Base-by-base conservation (phyloP, 2,797 vertebrate species). In the Meda fulgida region DNA sequence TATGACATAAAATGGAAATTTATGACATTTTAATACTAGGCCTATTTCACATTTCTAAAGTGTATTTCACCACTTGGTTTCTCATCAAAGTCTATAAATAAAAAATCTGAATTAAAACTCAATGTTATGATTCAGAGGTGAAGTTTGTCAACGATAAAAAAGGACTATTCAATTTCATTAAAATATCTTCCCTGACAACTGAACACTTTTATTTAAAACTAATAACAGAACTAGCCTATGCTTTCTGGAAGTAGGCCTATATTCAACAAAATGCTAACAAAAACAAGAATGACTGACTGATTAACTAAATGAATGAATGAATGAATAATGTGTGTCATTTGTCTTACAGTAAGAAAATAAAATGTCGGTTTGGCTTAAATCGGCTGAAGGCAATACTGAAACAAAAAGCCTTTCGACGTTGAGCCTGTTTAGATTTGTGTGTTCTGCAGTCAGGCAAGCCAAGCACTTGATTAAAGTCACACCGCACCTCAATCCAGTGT, bases 401-500 rank as follows among this genome's bases (percentile, higher is more conserved):
- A 80, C 21, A 46, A 65, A n/a, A 48, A 72, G 31, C 70, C 18
- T 9, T 21, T 31, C 6, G 8, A 18, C 6, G 31, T 67, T 86
- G 79, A 60, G 46, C 55, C 70, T 87, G 88, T 91, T 90, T 88
- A 46, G 55, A 55, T 85, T 78, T 84, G 77, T 60, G 86, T n/a
- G n/a, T 55, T 72, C n/a, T 71, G 71, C 63, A 84, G 51, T 55
- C 79, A 71, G 26, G 86, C 80, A 51, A 53, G 89, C 85, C 89
- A 93, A 87, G 87, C 7, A 77, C 91, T 84, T 91, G 88, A 94
- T 93, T 93, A 69, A 91, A 94, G 90, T 86, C 94, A 93, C 91
- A 91, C 90, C 70, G 88, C 66, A 80, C 23, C 81, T 91, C 86
- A 88, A 91, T 58, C 71, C 76, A 86, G 79, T 90, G 88, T 89